These are phyloP conservation scores for Leptinotarsa haldemani DNA, from an alignment of 2,888 invertebrate species.

Conservation along the genomic window DNA sequence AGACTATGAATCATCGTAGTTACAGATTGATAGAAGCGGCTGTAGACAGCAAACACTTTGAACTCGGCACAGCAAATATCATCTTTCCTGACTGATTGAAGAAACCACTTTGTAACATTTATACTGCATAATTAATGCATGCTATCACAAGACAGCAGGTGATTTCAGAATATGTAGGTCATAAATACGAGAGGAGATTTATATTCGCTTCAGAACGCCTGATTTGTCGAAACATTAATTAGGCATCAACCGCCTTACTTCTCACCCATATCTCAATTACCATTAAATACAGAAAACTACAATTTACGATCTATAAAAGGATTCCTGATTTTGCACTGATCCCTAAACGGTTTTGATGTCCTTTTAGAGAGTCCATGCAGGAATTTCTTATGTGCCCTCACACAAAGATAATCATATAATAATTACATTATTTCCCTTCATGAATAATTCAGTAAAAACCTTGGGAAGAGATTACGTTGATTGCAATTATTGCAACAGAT, in stretches of 20 bases:
- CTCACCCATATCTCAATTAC: conserved; percentile 10
- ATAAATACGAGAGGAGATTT: background rate
- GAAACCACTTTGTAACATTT: too few species aligned
- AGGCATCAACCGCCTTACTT: background rate
- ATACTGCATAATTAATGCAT: too few species aligned
- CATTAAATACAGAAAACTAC: background rate
- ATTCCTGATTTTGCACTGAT: background rate
- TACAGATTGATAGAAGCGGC: too few species aligned
- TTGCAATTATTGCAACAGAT: background rate
- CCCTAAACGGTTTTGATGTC: conserved; percentile 5
- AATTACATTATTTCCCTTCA: background rate
- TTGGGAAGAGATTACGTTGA: conserved; percentile 5
- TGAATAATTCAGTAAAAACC: conserved; percentile 11
- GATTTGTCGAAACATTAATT: background rate
- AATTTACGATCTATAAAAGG: conserved; percentile 14
- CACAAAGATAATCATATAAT: conserved; percentile 9
- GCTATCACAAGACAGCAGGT: background rate
- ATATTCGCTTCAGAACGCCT: background rate
- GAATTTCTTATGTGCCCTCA: conserved; percentile 20
- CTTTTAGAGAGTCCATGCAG: conserved; percentile 12
- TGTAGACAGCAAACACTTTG: too few species aligned
- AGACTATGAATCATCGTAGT: too few species aligned
- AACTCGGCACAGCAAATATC: too few species aligned
- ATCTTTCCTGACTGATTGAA: too few species aligned
- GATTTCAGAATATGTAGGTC: background rate